phyloP scores from a whole-genome alignment of 2,888 invertebrate genomes.

The Polydrusus cervinus region DNA sequence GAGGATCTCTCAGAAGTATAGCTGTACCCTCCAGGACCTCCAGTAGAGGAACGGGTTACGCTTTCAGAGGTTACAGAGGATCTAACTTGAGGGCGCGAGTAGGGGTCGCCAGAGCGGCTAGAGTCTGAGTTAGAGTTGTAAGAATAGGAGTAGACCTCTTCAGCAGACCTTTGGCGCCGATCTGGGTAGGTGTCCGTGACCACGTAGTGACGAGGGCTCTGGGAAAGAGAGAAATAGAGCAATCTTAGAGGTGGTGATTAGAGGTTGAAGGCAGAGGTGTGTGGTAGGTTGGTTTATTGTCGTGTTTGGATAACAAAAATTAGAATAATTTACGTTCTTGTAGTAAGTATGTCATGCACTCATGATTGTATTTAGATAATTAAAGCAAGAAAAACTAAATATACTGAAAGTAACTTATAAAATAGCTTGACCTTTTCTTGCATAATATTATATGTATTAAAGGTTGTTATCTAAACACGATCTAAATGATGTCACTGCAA shows the following conservation, averaged over 20 bases:
- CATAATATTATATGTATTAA: no score
- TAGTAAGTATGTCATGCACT: no score
- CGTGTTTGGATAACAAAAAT: conserved; percentile 10
- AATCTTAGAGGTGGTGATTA: conserved; percentile 40
- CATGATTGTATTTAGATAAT: no score
- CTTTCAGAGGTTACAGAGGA: conserved; percentile 82
- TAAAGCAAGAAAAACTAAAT: no score
- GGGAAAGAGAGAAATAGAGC: conserved; percentile 72
- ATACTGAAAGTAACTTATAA: no score
- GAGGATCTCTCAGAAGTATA: conserved; percentile 83
- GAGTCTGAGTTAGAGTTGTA: conserved; percentile 78
- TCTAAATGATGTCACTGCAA: no score
- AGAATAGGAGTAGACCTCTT: conserved; percentile 90
- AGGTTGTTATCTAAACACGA: conserved; percentile 10
- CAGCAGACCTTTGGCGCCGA: conserved; percentile 81
- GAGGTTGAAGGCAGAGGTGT: conserved; percentile 19
- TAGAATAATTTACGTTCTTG: no score
- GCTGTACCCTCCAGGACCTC: conserved; percentile 81
- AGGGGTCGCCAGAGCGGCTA: conserved; percentile 74
- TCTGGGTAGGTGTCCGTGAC: conserved; percentile 83
- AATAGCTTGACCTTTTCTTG: no score
- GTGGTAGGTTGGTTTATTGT: conserved; percentile 1
- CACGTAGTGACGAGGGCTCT: conserved; percentile 93
- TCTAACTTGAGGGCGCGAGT: conserved; percentile 76
- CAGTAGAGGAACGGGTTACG: conserved; percentile 78